Evolutionary conservation across 2,113 vertebrate genomes (phyloP).

Genomic region (Baryphthengus martii): DNA sequence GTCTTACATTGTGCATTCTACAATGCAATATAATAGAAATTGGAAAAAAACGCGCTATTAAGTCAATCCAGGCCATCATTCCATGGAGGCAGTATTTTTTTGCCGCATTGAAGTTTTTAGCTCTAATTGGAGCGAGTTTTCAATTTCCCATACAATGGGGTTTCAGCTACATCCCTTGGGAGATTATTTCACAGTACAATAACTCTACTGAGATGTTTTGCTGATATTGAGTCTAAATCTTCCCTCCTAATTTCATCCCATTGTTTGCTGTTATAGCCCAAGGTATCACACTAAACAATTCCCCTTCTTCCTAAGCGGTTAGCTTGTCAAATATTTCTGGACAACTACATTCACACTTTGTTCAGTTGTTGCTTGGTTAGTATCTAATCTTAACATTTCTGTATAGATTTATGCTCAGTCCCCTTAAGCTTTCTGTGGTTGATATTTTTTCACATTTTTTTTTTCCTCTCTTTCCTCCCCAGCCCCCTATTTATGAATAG

Average conservation of each 20-base stretch:
- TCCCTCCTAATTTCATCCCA: constrained; percentile 25
- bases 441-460: background rate
- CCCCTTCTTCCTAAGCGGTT: background rate
- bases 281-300: background rate
- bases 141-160: constrained; percentile 9
- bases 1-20: background rate
- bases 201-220: constrained; percentile 5
- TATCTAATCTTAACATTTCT: background rate
- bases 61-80: background rate
- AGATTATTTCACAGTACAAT: constrained; percentile 39
- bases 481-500: background rate
- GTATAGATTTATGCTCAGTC: background rate
- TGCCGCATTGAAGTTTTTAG: background rate
- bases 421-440: background rate
- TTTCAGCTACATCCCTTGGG: constrained; percentile 10
- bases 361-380: background rate
- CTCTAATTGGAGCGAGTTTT: constrained; percentile 33
- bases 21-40: background rate
- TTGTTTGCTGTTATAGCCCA: constrained; percentile 18
- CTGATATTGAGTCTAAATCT: constrained; percentile 32
- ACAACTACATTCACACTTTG: background rate
- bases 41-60: background rate
- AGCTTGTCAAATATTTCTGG: background rate
- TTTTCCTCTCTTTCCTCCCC: background rate
- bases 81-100: background rate